Evolutionary conservation across 2,113 vertebrate genomes (phyloP).

Genomic region (Octodon degus): DNA sequence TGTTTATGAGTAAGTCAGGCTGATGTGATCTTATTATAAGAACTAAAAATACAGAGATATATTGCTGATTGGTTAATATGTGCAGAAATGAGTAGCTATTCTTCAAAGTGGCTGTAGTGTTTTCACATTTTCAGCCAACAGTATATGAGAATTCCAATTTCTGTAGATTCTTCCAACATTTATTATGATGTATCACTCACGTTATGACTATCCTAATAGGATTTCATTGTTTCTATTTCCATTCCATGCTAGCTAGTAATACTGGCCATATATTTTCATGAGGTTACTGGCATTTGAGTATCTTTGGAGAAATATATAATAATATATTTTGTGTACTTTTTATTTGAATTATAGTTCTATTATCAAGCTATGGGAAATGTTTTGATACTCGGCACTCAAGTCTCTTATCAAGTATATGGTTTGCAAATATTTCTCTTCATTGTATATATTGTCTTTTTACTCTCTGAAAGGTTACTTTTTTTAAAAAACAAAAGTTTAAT

Average conservation of each 20-base stretch:
- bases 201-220: neutral
- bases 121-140: neutral
- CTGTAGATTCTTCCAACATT: neutral
- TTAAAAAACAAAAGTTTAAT: neutral
- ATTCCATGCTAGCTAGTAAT: neutral
- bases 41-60: neutral
- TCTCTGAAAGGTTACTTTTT: neutral
- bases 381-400: neutral
- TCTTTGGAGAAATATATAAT: neutral
- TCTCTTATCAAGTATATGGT: neutral
- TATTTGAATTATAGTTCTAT: neutral
- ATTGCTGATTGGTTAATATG: neutral
- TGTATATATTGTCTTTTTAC: neutral
- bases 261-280: neutral
- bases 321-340: neutral
- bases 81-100: neutral
- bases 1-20: neutral
- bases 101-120: neutral
- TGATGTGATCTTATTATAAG: neutral
- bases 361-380: neutral
- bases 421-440: neutral
- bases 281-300: neutral
- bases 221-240: neutral
- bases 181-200: neutral
- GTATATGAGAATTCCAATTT: neutral